phyloP scores from a whole-genome alignment of 2,113 vertebrate genomes.

The Pterocles burchelli region DNA sequence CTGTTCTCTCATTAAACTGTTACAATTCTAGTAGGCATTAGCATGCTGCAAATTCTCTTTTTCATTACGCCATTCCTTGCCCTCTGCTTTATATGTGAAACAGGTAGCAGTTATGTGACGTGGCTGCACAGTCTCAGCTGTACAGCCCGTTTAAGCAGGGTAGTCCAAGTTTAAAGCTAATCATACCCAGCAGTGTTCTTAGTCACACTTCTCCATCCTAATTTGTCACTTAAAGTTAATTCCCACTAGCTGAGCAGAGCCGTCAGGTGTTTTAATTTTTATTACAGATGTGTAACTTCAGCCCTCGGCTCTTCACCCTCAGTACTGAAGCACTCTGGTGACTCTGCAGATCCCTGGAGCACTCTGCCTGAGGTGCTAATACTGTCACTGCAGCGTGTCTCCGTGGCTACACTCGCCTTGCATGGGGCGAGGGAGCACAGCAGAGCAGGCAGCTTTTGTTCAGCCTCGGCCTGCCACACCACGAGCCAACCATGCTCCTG shows the following conservation, averaged over 20 bases:
- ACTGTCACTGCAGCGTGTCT: rapidly evolving
- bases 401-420: rapidly evolving
- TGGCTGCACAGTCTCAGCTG: background rate
- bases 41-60: background rate
- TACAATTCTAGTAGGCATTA: background rate
- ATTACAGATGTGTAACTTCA: background rate
- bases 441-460: background rate
- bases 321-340: background rate
- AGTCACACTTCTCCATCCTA: background rate
- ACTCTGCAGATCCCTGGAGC: background rate
- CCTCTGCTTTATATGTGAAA: rapidly evolving
- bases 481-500: background rate
- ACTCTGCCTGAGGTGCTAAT: background rate
- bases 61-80: background rate
- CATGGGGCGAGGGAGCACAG: rapidly evolving
- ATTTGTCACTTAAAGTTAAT: background rate
- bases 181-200: background rate
- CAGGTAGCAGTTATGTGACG: background rate
- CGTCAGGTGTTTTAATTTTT: background rate
- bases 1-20: background rate
- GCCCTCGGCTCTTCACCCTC: background rate
- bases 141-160: background rate
- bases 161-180: background rate
- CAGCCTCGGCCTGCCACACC: background rate
- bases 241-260: background rate